phyloP scores from a whole-genome alignment of 2,888 invertebrate genomes.

The Drosophila merina region DNA sequence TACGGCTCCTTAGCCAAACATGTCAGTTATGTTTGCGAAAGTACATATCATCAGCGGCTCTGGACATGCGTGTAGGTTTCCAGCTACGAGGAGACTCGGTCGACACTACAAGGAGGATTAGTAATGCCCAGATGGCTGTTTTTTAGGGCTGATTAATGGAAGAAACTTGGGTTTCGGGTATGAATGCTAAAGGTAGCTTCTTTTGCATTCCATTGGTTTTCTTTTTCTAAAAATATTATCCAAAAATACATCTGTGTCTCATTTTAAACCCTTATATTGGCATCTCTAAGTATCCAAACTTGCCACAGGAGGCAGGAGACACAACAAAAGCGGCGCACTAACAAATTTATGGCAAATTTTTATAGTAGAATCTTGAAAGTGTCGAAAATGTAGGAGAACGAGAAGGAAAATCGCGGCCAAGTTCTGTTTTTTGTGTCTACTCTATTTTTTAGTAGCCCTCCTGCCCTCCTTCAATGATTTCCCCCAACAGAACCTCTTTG shows the following conservation, averaged over 20 bases:
- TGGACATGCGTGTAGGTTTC: slow-evolving; percentile 79
- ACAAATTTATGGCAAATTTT: slow-evolving; percentile 79
- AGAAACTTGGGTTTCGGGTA: neutral
- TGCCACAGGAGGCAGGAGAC: slow-evolving; percentile 6
- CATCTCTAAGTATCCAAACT: slow-evolving; percentile 15
- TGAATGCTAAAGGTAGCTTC: neutral
- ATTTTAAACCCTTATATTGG: no score
- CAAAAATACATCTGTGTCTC: no score
- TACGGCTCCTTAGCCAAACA: slow-evolving; percentile 76
- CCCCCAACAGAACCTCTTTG: slow-evolving; percentile 21
- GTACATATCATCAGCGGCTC: slow-evolving; percentile 75
- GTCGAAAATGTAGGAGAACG: slow-evolving; percentile 61
- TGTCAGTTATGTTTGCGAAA: slow-evolving; percentile 80
- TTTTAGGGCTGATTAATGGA: neutral
- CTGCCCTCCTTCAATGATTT: neutral
- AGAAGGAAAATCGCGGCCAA: slow-evolving; percentile 36
- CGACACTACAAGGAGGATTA: slow-evolving; percentile 26
- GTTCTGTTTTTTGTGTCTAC: slow-evolving; percentile 5
- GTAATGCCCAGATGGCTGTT: slow-evolving; percentile 43
- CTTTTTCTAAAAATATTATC: no score
- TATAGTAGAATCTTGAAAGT: slow-evolving; percentile 77
- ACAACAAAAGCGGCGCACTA: slow-evolving; percentile 53
- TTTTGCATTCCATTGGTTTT: no score
- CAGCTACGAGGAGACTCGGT: slow-evolving; percentile 34
- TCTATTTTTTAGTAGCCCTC: neutral